Conservation (phyloP, 1,140 invertebrate species). For the Drosophila bocki region DNA sequence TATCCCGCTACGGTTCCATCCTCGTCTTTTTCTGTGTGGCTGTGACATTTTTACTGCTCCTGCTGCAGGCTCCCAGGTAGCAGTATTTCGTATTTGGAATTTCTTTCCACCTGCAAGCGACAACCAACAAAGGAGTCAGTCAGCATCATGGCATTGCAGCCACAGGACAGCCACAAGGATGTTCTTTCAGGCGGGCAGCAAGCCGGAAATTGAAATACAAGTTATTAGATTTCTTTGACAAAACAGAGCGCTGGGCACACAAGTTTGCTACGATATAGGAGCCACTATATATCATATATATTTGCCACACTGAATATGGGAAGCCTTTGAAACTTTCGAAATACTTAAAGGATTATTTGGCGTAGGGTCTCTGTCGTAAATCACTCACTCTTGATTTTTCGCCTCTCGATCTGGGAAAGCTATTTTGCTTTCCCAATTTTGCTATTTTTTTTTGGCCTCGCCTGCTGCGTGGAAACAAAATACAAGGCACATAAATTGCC, state of each 20-base stretch:
- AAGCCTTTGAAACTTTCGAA: constrained; percentile 13
- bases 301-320: neutral
- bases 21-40: constrained; percentile 22
- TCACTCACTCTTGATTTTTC: constrained; percentile 27
- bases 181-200: neutral
- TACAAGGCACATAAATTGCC: constrained; percentile 55
- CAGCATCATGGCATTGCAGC: constrained; percentile 17
- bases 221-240: constrained; percentile 57
- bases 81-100: constrained; percentile 37
- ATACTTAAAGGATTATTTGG: constrained; percentile 35
- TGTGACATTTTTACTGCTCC: constrained; percentile 52
- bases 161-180: constrained; percentile 30
- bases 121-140: constrained; percentile 53
- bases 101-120: constrained; percentile 50
- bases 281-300: neutral
- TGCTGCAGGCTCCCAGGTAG: constrained; percentile 43
- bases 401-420: constrained; percentile 17
- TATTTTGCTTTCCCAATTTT: constrained; percentile 28
- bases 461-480: constrained; percentile 40
- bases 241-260: neutral
- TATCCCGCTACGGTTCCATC: constrained; percentile 30
- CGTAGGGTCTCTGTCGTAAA: constrained; percentile 12
- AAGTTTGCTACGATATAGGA: constrained; percentile 1
- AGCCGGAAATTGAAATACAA: constrained; percentile 50
- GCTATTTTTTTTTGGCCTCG: neutral